A percentile compares a stretch with the other conserved stretches of the same genome.
Evolutionary conservation across 2,797 vertebrate species (phyloP).

Genomic region (Sebastes miniatus): DNA sequence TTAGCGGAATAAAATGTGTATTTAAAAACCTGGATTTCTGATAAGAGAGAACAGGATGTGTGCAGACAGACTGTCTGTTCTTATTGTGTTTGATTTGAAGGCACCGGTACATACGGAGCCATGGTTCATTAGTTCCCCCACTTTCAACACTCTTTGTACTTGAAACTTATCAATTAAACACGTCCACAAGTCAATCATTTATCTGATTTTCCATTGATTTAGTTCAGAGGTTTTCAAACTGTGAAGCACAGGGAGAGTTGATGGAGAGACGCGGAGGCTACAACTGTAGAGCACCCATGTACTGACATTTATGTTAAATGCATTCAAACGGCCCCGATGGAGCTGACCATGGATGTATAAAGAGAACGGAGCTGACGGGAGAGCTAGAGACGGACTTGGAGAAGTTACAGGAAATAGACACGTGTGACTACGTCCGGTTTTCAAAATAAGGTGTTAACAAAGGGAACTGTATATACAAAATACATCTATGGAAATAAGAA

Average conservation of each 20-base stretch:
- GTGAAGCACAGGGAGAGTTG: neutral
- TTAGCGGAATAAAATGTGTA: neutral
- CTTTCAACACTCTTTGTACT: neutral
- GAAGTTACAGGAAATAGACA: too few species aligned
- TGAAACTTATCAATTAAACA: neutral
- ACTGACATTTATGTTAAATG: too few species aligned
- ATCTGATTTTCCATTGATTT: neutral
- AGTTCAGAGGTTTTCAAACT: neutral
- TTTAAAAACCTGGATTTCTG: neutral
- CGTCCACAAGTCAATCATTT: neutral
- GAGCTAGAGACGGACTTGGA: too few species aligned
- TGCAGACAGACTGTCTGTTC: neutral
- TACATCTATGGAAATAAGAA: too few species aligned
- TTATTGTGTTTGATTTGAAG: neutral
- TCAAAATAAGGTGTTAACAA: too few species aligned
- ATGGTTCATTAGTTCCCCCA: neutral
- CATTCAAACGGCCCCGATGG: too few species aligned
- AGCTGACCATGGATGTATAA: too few species aligned
- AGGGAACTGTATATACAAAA: too few species aligned
- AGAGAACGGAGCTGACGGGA: too few species aligned
- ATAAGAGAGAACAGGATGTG: neutral
- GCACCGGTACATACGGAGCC: neutral
- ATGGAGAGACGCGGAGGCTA: neutral
- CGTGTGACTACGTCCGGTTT: rapidly evolving
- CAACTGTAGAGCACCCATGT: rapidly evolving